phyloP scores from a whole-genome alignment of 2,113 vertebrate genomes.

The Neomonachus schauinslandi region DNA sequence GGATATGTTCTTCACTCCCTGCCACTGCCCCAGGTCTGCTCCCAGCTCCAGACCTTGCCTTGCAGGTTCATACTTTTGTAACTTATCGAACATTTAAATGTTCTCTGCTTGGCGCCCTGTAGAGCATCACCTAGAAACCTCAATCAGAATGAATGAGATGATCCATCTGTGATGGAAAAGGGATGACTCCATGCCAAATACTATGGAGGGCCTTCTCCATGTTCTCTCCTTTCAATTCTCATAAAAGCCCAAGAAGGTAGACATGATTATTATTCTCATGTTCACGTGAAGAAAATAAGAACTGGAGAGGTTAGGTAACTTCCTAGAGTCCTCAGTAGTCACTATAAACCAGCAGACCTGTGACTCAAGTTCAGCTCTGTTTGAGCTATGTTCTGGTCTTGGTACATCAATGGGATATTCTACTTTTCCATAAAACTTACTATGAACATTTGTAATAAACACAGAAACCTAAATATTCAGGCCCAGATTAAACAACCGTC shows the following conservation, averaged over 20 bases:
- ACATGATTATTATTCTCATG: neutral
- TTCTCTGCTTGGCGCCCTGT: neutral
- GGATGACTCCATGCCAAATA: neutral
- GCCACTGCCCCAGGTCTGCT: neutral
- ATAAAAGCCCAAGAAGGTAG: neutral
- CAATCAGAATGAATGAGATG: neutral
- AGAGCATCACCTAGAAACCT: neutral
- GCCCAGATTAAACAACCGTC: neutral
- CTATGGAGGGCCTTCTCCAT: neutral
- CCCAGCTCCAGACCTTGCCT: neutral
- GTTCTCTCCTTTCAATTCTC: neutral
- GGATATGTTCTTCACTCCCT: neutral
- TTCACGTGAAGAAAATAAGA: neutral
- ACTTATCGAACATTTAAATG: neutral
- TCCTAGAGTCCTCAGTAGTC: neutral
- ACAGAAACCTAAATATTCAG: neutral
- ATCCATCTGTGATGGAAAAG: neutral
- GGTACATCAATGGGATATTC: neutral
- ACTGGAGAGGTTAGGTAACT: neutral
- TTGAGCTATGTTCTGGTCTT: neutral
- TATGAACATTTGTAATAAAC: neutral
- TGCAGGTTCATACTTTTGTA: neutral
- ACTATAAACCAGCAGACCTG: neutral
- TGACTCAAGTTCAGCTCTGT: neutral
- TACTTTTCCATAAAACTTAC: neutral